These are phyloP conservation scores for Odocoileus virginianus DNA, from an alignment of 2,113 vertebrate genomes.

Conservation along the genomic window DNA sequence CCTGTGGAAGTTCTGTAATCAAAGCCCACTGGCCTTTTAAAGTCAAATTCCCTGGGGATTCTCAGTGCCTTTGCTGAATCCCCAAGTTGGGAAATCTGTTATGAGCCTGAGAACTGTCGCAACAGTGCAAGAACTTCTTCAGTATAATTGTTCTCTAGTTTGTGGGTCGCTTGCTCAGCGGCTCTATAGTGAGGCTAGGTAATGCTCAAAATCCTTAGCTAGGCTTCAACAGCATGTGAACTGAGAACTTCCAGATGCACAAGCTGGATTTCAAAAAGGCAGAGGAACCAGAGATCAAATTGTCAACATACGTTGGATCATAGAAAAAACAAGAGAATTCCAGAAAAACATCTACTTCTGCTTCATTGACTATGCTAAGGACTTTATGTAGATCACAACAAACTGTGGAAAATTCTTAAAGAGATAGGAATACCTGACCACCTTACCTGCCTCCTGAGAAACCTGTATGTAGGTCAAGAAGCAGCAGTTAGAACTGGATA, in stretches of 20 bases:
- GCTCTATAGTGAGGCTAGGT: not conserved
- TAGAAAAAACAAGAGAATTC: not conserved
- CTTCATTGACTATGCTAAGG: not conserved
- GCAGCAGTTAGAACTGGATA: not conserved
- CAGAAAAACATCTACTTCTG: not conserved
- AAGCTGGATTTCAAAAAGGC: not conserved
- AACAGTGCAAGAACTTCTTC: not conserved
- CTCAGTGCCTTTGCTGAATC: not conserved
- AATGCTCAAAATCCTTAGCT: not conserved
- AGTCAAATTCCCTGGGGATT: not conserved
- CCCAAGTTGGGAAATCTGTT: not conserved
- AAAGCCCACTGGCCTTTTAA: not conserved
- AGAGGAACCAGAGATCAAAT: not conserved
- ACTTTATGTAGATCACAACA: not conserved
- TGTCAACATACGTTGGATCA: fast-evolving
- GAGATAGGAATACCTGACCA: not conserved
- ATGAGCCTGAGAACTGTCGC: not conserved
- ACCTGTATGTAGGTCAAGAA: not conserved
- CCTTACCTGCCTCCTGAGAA: not conserved
- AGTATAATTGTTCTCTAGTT: not conserved
- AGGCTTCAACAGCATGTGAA: not conserved
- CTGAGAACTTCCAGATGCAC: not conserved
- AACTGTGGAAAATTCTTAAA: not conserved
- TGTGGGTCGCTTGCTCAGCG: fast-evolving
- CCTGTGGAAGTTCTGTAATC: not conserved